A percentile compares a stretch with the other conserved stretches of the same genome.
phyloP scores from a whole-genome alignment of 2,888 invertebrate species.

The Brenthis daphne region DNA sequence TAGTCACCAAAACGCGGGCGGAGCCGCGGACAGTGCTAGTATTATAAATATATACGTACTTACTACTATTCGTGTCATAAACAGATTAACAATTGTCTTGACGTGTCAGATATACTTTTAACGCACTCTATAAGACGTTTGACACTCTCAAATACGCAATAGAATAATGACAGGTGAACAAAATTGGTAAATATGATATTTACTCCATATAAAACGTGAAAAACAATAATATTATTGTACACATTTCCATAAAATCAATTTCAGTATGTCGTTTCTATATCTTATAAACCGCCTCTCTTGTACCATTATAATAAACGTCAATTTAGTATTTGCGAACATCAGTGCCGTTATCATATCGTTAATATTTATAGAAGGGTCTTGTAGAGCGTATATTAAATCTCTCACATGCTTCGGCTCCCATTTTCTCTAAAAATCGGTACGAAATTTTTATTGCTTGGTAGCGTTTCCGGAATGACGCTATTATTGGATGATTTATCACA shows the following conservation, averaged over 20 bases:
- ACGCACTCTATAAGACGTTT: too few species aligned
- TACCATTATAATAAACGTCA: conserved; percentile 25
- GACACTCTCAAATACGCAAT: too few species aligned
- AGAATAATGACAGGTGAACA: too few species aligned
- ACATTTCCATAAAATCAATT: conserved; percentile 1
- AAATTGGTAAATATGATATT: too few species aligned
- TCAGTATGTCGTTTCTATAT: neutral
- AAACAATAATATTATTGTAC: conserved; percentile 1
- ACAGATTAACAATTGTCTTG: too few species aligned
- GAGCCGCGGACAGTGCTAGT: too few species aligned
- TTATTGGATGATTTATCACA: conserved; percentile 35
- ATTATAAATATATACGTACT: too few species aligned
- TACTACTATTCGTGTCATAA: too few species aligned
- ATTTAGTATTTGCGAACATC: conserved; percentile 43
- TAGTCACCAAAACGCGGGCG: too few species aligned
- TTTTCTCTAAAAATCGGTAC: conserved; percentile 32
- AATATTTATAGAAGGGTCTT: conserved; percentile 46
- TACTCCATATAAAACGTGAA: neutral
- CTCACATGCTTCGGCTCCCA: conserved; percentile 29
- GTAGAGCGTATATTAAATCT: conserved; percentile 42
- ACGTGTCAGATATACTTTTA: too few species aligned
- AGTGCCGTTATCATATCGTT: conserved; percentile 46
- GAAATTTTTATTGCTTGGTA: conserved; percentile 29
- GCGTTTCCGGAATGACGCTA: conserved; percentile 30
- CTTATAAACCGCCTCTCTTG: conserved; percentile 18